Base-by-base conservation (phyloP, 2,113 vertebrate genomes). In the Colossoma macropomum region DNA sequence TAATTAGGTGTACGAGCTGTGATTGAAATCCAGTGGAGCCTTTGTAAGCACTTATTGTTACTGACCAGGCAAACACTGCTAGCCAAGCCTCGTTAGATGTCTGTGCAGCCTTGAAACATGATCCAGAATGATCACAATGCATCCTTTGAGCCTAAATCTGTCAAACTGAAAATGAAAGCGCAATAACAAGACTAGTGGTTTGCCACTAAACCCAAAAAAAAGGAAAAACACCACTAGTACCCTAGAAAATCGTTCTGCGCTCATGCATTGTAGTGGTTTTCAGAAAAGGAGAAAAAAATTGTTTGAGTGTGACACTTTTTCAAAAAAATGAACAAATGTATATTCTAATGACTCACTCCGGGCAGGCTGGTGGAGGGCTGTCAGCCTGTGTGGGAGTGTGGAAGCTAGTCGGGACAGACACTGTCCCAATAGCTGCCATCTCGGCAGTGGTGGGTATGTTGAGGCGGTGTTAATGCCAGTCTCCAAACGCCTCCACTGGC, bases 11-110 rank as follows among this genome's bases (percentile, higher is more conserved):
- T 50, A 80, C 80, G 41, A n/a, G 80, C 83, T 86, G 90, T 89
- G 90, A 91, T 90, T 91, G 81, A 74, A 89, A 83, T 75, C 86
- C 88, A 81, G 86, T 82, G 72, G 30, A 83, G 85, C 89, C 88
- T 88, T 88, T 86, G 91, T 92, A 90, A 93, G 93, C 93, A 92
- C 45, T 86, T 92, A 91, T 92, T 91, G 86, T 90, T 83, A 93
- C 90, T 90, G 92, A 92, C 87, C 87, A 84, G 80, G 91, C 90
- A 92, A 72, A 90, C 89, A 84, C 85, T 73, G 87, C 85, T 41
- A 34, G 48, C 77, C 80, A 77, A n/a, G 79, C 45, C 27, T 79
- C 77, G 74, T 80, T 77, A 82, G 77, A 83, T 62, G 76, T 80
- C 74, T 72, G 73, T 21, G 4, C 32, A 38, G 62, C 74, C 72